Conservation (phyloP, 30 jellyfish, hydroid and myxozoan species). For the Aurelia coerulea region DNA sequence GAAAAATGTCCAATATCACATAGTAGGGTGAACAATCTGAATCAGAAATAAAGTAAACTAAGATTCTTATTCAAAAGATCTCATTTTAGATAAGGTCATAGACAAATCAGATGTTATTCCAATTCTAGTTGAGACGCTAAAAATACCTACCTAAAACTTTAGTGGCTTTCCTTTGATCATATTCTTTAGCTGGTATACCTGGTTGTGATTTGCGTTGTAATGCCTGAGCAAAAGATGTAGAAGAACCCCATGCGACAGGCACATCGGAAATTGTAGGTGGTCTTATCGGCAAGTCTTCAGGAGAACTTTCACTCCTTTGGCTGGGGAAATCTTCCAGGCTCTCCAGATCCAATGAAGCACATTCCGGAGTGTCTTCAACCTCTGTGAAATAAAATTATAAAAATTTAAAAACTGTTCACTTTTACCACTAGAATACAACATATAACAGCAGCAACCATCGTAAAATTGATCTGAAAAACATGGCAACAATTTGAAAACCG, state of each 20-base stretch:
- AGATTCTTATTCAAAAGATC: no score
- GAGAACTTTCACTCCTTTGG: slow-evolving; percentile 28
- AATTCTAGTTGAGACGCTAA: no score
- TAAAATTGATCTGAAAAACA: no score
- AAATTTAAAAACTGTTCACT: neutral
- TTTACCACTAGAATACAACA: neutral
- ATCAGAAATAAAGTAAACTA: no score
- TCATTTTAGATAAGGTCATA: no score
- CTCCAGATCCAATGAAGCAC: slow-evolving; percentile 43
- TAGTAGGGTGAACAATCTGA: no score
- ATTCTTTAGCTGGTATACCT: neutral
- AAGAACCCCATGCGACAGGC: slow-evolving; percentile 57
- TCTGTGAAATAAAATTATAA: neutral
- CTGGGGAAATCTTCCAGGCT: slow-evolving; percentile 65
- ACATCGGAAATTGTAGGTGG: neutral
- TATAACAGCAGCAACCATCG: neutral
- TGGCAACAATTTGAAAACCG: no score
- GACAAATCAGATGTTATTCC: no score
- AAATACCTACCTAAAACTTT: no score
- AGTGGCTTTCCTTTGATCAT: no score
- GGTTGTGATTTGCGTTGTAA: slow-evolving; percentile 37
- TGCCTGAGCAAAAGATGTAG: slow-evolving; percentile 55
- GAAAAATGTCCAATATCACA: no score
- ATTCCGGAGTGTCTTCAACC: slow-evolving; percentile 24
- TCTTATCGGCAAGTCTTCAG: slow-evolving; percentile 1